Base-by-base conservation (phyloP, 2,888 invertebrate species). In the Patella caerulea region DNA sequence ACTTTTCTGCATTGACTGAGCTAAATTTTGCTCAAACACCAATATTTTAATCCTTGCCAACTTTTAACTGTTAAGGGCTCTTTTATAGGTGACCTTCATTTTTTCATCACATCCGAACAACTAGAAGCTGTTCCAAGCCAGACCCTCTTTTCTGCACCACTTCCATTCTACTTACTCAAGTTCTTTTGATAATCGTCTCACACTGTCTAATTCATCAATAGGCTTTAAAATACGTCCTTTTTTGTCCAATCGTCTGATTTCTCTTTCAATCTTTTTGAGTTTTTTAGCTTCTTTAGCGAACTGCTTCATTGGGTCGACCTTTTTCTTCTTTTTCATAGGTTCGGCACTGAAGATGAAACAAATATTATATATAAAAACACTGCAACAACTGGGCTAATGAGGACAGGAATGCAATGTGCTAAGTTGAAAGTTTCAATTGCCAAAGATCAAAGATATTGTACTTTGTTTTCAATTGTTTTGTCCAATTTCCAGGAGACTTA, bases 281-380 rank as follows among this genome's bases (percentile, higher is more conserved):
- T 94, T 95, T 74, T 96, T 94, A 0, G 96, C 96, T 89, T 97
- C 97, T 86, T 97, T 94, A 19, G 95, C 95, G 90, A 95, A 95
- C 0, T 97, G 84, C 54, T 98, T 92, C 7, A 94, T 94, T 2
- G 97, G 97, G 92, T 98, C 97, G 0, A 96, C 75, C 89, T 94
- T 95, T 90, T 95, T 97, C 92, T 96, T 98, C 91, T 96, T 98
- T 91, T 97, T 98, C 89, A 98, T 90, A 3, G 98, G 98, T 91
- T 76, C 77, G 52, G 81, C 82, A 79, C 87, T 87, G 76, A 24
- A 78, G 76, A 59, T 53, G 45, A 9, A 45, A 59, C 74, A 74
- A 19, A 65, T 19, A 15, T 69, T 17, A 34, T 53, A 11, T 65
- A 24, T 12, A 11, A 45, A 29, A 3, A 65, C 15, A 5, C 17